Conservation (phyloP, 1,140 invertebrate species). For the Araneus ventricosus region DNA sequence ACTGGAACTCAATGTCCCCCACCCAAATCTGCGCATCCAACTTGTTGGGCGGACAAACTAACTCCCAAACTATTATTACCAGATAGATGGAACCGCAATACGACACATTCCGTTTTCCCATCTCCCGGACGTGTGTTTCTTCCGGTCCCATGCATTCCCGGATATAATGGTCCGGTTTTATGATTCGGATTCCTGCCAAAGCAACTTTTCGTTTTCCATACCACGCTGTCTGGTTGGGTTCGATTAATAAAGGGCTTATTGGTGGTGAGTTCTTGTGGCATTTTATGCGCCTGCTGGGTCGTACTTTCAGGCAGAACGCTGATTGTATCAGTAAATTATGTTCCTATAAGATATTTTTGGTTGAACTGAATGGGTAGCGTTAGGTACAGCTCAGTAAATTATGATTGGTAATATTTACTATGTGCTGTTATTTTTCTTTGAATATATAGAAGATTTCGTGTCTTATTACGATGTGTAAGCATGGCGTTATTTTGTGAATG, state of each 20-base stretch:
- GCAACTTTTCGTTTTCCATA: neutral
- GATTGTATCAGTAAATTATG: neutral
- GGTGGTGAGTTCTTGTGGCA: neutral
- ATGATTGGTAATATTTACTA: neutral
- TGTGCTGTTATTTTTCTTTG: neutral
- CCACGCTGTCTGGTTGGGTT: neutral
- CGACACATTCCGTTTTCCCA: neutral
- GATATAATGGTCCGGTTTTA: conserved; percentile 1
- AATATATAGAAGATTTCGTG: neutral
- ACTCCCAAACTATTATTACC: neutral
- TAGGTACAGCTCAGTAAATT: neutral
- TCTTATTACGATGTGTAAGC: too few relatives aligned
- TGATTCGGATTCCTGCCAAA: neutral
- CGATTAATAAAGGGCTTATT: neutral
- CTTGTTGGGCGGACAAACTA: neutral
- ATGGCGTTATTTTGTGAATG: too few relatives aligned
- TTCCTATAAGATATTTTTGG: neutral
- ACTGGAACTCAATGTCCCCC: neutral
- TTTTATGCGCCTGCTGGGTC: neutral
- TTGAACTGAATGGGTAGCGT: neutral
- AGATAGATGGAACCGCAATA: conserved; percentile 8
- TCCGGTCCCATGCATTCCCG: neutral
- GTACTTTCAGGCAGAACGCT: neutral
- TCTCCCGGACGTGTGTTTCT: neutral
- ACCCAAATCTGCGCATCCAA: neutral